These are phyloP conservation scores for Tipula helvola DNA, from an alignment of 2,888 invertebrate species.

Conservation along the genomic window DNA sequence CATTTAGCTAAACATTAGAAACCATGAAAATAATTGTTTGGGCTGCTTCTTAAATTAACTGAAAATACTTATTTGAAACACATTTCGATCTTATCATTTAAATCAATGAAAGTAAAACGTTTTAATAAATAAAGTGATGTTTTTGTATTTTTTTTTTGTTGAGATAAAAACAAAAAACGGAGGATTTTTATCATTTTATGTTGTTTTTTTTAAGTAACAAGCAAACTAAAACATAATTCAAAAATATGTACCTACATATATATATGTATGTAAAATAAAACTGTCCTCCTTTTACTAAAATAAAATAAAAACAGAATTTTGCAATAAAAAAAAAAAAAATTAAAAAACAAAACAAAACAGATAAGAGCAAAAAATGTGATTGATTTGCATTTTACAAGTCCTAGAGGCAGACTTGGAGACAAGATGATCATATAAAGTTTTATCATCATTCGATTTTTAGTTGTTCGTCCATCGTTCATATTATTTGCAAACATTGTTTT, in stretches of 20 bases:
- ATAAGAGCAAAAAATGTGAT: slow-evolving; percentile 4
- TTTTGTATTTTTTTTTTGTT: not conserved
- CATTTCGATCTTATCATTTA: not conserved
- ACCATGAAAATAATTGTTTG: too few species aligned
- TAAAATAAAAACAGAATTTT: not conserved
- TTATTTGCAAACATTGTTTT: not conserved
- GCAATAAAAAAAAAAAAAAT: not conserved
- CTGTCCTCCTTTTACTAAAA: not conserved
- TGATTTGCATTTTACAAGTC: slow-evolving; percentile 5
- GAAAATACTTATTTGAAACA: not conserved
- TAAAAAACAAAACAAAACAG: not conserved
- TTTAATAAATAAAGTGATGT: not conserved
- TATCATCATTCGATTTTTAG: not conserved
- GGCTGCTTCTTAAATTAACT: too few species aligned
- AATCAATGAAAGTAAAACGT: not conserved
- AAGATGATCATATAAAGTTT: slow-evolving; percentile 7
- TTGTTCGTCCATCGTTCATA: not conserved
- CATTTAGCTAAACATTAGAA: too few species aligned
- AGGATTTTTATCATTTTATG: not conserved
- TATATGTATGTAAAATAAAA: not conserved
- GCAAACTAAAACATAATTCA: not conserved
- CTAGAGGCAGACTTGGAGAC: slow-evolving; percentile 8
- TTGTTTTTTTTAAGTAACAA: not conserved
- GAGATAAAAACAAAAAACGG: not conserved
- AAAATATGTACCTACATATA: not conserved